These are phyloP conservation scores for Hybognathus amarus DNA, from an alignment of 2,797 vertebrate genomes.

Conservation along the genomic window DNA sequence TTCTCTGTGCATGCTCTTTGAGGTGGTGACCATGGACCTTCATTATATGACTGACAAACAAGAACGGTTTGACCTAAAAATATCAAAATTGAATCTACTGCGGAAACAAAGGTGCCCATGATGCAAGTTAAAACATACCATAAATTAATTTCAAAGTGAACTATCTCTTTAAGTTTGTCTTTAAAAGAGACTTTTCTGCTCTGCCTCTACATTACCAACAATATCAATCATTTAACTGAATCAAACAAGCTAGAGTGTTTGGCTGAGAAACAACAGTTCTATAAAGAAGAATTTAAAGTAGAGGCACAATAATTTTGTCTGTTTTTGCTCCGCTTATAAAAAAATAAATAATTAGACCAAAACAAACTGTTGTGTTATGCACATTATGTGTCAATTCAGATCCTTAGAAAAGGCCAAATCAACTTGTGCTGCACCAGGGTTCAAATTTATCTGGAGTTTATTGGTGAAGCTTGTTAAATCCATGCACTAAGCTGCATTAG, in stretches of 20 bases:
- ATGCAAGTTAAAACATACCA: too few species aligned
- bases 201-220: neutral
- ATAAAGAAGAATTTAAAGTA: neutral
- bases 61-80: too few species aligned
- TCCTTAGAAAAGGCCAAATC: neutral
- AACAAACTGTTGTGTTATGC: neutral
- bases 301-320: neutral
- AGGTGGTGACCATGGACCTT: too few species aligned
- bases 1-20: too few species aligned
- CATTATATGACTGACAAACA: too few species aligned
- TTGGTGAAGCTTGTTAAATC: neutral
- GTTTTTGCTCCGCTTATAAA: neutral
- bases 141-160: too few species aligned
- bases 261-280: neutral
- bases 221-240: neutral
- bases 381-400: neutral
- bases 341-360: neutral
- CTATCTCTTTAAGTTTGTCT: neutral
- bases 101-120: too few species aligned
- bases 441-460: neutral
- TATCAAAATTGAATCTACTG: too few species aligned
- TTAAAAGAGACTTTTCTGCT: slow-evolving; percentile 21
- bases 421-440: neutral
- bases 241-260: neutral
- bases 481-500: neutral